phyloP scores from a whole-genome alignment of 2,888 invertebrate genomes.

The Morinoia aosen region DNA sequence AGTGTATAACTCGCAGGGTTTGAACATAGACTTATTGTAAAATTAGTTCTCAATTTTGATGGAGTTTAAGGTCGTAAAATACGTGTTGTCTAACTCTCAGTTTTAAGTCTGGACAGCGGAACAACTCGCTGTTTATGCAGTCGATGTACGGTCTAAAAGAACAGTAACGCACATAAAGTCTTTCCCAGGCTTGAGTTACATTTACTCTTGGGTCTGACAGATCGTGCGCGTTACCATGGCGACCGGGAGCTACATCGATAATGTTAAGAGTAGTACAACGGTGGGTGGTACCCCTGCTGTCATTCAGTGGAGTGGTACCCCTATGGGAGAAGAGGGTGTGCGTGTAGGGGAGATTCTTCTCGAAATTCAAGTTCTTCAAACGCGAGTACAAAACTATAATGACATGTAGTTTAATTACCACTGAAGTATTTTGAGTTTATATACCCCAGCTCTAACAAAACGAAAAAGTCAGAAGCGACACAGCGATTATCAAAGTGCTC shows the following conservation, averaged over 20 bases:
- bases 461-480: neutral
- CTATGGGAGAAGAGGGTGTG: neutral
- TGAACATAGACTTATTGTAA: neutral
- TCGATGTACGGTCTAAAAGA: neutral
- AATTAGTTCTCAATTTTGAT: too few species aligned
- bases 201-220: neutral
- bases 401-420: neutral
- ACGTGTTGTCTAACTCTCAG: too few species aligned
- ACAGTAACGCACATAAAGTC: neutral
- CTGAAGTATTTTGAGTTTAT: neutral
- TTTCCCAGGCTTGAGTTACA: neutral
- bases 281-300: conserved; percentile 5
- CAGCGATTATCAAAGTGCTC: neutral
- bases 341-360: neutral
- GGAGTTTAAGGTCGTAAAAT: too few species aligned
- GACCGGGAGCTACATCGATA: neutral
- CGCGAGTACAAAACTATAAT: neutral
- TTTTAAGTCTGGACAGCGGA: too few species aligned
- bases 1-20: neutral
- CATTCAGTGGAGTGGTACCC: conserved; percentile 2
- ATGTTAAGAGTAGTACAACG: neutral
- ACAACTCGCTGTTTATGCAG: too few species aligned
- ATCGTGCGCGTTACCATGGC: neutral
- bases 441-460: neutral
- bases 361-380: neutral